Percentiles rank a stretch among this genome's conserved stretches.
Conservation (phyloP, 2,888 invertebrate genomes). For the Endotricha flammealis region DNA sequence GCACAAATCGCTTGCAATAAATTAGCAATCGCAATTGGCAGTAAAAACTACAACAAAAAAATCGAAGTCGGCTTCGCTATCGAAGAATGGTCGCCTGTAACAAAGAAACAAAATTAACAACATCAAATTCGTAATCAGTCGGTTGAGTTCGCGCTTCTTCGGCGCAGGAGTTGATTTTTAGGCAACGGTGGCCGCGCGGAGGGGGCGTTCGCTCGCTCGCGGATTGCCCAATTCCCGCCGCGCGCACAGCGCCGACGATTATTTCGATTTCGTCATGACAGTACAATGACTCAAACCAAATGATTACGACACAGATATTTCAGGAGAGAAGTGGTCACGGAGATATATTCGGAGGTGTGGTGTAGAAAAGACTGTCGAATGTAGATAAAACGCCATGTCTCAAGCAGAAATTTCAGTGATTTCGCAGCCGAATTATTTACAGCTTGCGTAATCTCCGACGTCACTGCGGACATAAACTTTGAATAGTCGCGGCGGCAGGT, state of each 20-base stretch:
- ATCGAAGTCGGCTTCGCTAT: constrained; percentile 13
- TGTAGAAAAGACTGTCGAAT: no score
- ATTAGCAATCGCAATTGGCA: constrained; percentile 34
- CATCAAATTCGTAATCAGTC: constrained; percentile 41
- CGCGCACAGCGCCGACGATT: constrained; percentile 44
- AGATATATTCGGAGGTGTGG: no score
- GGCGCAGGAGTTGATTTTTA: constrained; percentile 49
- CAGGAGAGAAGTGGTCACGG: constrained; percentile 26
- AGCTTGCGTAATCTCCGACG: constrained; percentile 73
- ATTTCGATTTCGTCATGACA: constrained; percentile 59
- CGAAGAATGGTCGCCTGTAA: constrained; percentile 35
- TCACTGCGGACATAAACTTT: constrained; percentile 66
- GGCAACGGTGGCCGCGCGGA: constrained; percentile 30
- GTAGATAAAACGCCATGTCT: no score
- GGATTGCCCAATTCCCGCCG: constrained; percentile 68
- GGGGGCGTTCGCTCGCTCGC: constrained; percentile 51
- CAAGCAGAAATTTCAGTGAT: constrained; percentile 72
- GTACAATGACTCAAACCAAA: constrained; percentile 54
- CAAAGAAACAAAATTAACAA: constrained; percentile 41
- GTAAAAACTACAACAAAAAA: constrained; percentile 21
- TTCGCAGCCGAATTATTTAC: constrained; percentile 66
- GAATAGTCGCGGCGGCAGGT: constrained; percentile 14
- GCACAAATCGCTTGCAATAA: constrained; percentile 10
- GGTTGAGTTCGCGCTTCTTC: constrained; percentile 43
- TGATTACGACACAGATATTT: constrained; percentile 52